Percentiles rank a stretch among this genome's conserved stretches.
phyloP scores from a whole-genome alignment of 92 coral and sea anemone genomes.

The Epizoanthus illoricatus region DNA sequence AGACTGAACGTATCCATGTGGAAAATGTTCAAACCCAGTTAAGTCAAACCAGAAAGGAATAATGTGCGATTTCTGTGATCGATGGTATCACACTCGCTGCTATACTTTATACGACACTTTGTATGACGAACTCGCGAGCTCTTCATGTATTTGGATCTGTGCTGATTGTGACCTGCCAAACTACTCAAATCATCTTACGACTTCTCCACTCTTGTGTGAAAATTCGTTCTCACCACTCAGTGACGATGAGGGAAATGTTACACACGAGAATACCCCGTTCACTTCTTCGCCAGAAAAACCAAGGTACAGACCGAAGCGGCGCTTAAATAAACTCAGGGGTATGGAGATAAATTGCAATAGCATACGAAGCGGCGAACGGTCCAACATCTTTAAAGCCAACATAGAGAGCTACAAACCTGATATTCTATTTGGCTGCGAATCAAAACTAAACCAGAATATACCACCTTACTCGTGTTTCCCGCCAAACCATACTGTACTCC shows the following conservation, averaged over 20 bases:
- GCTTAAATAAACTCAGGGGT: too few species aligned
- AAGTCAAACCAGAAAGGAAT: slow-evolving; percentile 2
- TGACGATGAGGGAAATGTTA: too few species aligned
- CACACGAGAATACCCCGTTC: too few species aligned
- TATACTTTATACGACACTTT: not conserved
- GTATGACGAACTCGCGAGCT: slow-evolving; percentile 13
- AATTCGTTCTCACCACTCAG: too few species aligned
- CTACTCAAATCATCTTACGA: slow-evolving; percentile 1
- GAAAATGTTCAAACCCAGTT: slow-evolving; percentile 10
- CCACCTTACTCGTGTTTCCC: slow-evolving; percentile 32
- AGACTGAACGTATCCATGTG: slow-evolving; percentile 14
- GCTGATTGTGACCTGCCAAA: slow-evolving; percentile 11
- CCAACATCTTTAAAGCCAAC: slow-evolving; percentile 25
- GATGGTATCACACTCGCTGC: slow-evolving; percentile 34
- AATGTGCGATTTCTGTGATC: slow-evolving; percentile 18
- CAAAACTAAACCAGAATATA: not conserved
- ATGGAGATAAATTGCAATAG: not conserved
- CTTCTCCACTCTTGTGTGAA: not conserved
- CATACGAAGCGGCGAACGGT: slow-evolving; percentile 29
- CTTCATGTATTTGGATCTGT: slow-evolving; percentile 19
- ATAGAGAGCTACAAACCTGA: not conserved
- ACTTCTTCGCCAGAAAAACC: too few species aligned
- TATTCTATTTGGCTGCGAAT: too few species aligned
- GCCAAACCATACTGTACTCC: slow-evolving; percentile 16
- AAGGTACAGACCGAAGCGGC: too few species aligned